Evolutionary conservation across 2,888 invertebrate genomes (phyloP).

Genomic region (Conchocele bisecta): DNA sequence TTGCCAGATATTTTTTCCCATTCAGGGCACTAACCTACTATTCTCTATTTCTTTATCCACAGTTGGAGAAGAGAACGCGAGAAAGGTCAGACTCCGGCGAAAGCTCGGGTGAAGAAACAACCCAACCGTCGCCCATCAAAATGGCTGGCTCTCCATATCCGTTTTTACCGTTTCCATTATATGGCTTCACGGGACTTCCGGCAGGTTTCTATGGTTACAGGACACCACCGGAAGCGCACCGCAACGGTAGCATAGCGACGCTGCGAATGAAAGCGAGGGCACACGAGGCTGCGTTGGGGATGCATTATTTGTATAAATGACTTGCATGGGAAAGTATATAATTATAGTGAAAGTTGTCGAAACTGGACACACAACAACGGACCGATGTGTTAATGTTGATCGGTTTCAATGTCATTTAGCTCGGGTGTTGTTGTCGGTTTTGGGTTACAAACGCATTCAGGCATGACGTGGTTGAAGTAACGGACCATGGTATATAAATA

Average conservation of each 20-base stretch:
- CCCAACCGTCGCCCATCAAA: constrained; percentile 41
- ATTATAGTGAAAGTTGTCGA: too few relatives aligned
- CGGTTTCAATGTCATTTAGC: too few relatives aligned
- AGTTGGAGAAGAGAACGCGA: constrained; percentile 18
- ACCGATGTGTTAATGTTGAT: too few relatives aligned
- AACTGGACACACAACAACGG: too few relatives aligned
- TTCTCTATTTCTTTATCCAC: background rate
- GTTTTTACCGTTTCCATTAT: constrained; percentile 58
- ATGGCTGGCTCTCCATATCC: constrained; percentile 51
- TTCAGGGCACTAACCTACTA: too few relatives aligned
- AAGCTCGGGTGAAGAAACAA: constrained; percentile 30
- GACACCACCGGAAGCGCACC: constrained; percentile 54
- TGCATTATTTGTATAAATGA: constrained; percentile 67
- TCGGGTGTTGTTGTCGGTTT: too few relatives aligned
- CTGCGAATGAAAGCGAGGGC: constrained; percentile 70
- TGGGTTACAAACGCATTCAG: too few relatives aligned
- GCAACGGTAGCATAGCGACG: constrained; percentile 67
- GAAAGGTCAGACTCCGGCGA: constrained; percentile 25
- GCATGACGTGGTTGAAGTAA: too few relatives aligned
- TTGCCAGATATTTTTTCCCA: too few relatives aligned
- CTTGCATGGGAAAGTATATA: too few relatives aligned
- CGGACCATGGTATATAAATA: too few relatives aligned
- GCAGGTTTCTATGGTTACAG: constrained; percentile 43
- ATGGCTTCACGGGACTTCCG: constrained; percentile 45
- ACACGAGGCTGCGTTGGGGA: constrained; percentile 69